Evolutionary conservation across 2,113 vertebrate genomes (phyloP).

Genomic region (Lucifuga dentata): DNA sequence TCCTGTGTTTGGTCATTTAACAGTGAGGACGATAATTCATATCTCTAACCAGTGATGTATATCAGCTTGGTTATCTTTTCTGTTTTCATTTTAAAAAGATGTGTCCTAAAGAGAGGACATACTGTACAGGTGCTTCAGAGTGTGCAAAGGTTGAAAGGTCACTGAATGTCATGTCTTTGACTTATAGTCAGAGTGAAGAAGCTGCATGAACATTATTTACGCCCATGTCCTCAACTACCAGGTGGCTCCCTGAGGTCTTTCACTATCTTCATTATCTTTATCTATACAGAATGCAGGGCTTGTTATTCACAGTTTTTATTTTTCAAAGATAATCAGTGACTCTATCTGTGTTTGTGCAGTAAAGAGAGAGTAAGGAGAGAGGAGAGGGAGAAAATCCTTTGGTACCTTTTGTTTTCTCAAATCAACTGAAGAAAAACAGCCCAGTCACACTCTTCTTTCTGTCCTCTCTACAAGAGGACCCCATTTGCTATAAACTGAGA

Average conservation of each 20-base stretch:
- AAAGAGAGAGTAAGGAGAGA: too few species aligned
- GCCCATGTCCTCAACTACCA: constrained; percentile 12
- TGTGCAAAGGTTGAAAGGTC: constrained; percentile 17
- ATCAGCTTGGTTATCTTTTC: constrained; percentile 28
- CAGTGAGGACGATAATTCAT: constrained; percentile 39
- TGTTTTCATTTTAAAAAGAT: constrained; percentile 32
- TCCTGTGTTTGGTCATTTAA: constrained; percentile 50
- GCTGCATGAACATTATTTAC: constrained; percentile 32
- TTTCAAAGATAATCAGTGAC: too few species aligned
- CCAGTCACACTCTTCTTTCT: too few species aligned
- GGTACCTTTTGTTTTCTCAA: too few species aligned
- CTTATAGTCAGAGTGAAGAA: constrained; percentile 8
- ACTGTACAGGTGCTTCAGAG: constrained; percentile 9
- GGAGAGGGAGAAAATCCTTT: too few species aligned
- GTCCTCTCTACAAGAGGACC: too few species aligned
- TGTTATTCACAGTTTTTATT: too few species aligned
- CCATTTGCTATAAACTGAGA: too few species aligned
- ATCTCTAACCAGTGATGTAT: constrained; percentile 25
- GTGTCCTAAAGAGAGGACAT: constrained; percentile 7
- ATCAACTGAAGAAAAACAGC: too few species aligned
- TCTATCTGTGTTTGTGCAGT: too few species aligned
- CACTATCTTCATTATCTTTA: not conserved
- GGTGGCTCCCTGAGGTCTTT: constrained; percentile 17
- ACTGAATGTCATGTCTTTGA: constrained; percentile 26
- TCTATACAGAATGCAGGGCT: not conserved